phyloP scores from a whole-genome alignment of 2,113 vertebrate species.

The Colius striatus region DNA sequence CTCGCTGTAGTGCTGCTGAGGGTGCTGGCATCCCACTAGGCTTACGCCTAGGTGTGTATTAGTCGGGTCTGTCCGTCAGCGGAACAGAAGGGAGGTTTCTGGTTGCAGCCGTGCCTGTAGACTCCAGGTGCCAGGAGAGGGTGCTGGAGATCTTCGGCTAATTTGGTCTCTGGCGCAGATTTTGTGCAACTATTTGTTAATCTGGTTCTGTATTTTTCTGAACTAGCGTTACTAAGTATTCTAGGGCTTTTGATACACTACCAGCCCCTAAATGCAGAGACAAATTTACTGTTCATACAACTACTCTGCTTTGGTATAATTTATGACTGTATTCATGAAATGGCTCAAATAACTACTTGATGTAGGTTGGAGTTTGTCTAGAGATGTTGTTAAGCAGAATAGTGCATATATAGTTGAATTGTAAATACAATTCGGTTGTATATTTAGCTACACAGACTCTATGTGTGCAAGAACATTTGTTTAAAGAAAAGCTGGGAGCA shows the following conservation, averaged over 20 bases:
- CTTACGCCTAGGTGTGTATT: accelerated
- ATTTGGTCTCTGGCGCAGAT: accelerated
- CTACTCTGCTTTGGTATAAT: background rate
- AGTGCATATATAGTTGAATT: background rate
- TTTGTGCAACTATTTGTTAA: background rate
- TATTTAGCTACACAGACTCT: background rate
- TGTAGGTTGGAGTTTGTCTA: background rate
- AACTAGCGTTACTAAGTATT: background rate
- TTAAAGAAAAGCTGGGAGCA: background rate
- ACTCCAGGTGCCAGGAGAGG: conserved; percentile 57
- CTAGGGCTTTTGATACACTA: background rate
- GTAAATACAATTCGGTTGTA: background rate
- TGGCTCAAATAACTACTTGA: background rate
- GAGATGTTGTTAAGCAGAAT: background rate
- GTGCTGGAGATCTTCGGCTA: conserved; percentile 34
- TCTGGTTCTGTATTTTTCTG: background rate
- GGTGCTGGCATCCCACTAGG: accelerated
- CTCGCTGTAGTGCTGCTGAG: background rate
- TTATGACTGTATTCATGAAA: background rate
- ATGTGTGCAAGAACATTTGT: accelerated
- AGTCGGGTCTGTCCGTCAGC: accelerated
- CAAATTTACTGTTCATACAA: background rate
- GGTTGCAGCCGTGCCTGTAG: accelerated
- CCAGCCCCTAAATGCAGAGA: background rate
- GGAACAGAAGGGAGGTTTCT: background rate